Conservation (phyloP, 35 echinoderm and acorn worm species). For the Hemicentrotus pulcherrimus region DNA sequence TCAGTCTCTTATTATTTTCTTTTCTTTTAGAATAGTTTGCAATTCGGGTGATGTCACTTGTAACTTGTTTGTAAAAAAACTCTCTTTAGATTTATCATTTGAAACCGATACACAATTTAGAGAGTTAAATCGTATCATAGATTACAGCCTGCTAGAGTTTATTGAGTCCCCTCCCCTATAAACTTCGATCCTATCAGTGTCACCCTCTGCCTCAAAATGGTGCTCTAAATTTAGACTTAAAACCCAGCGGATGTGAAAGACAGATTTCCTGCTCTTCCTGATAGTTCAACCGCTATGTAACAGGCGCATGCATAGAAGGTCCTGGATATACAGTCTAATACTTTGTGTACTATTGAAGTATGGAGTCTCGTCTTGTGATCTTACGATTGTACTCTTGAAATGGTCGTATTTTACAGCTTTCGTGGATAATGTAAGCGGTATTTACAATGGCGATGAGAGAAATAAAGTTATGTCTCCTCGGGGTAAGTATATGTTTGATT, state of each 20-base stretch:
- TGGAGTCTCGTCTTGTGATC: neutral
- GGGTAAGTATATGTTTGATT: slow-evolving; percentile 46
- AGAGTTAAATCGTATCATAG: no score
- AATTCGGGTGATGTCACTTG: no score
- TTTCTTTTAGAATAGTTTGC: no score
- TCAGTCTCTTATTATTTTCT: no score
- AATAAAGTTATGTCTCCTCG: slow-evolving; percentile 61
- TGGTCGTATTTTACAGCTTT: slow-evolving; percentile 23
- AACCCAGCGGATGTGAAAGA: slow-evolving; percentile 27
- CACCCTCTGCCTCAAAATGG: neutral
- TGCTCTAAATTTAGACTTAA: neutral
- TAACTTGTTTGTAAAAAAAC: no score
- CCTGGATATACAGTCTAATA: neutral
- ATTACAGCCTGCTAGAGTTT: no score
- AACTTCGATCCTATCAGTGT: neutral
- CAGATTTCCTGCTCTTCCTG: neutral
- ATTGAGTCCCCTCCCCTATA: neutral
- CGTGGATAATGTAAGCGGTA: slow-evolving; percentile 19
- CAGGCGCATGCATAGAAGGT: neutral
- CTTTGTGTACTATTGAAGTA: neutral
- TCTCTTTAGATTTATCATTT: no score
- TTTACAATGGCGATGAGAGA: slow-evolving; percentile 63
- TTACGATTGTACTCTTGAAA: neutral
- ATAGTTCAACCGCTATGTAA: neutral
- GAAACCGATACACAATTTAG: neutral